Evolutionary conservation across 2,888 invertebrate genomes (phyloP).

Genomic region (Capitulum mitella): DNA sequence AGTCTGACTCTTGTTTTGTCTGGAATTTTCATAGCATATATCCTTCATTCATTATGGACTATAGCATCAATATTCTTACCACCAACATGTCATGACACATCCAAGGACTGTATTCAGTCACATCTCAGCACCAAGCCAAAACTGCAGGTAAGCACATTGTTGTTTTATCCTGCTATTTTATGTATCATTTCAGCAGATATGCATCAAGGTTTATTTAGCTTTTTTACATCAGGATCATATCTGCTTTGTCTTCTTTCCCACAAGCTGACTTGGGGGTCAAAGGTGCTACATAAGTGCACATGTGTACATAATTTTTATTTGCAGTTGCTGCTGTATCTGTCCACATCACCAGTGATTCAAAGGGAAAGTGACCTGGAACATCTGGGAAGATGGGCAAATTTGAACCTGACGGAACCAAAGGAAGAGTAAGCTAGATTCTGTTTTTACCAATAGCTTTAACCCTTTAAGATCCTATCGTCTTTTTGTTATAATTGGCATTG

Average conservation of each 20-base stretch:
- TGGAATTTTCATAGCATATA: constrained; percentile 45
- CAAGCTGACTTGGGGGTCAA: no score
- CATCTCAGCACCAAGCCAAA: constrained; percentile 42
- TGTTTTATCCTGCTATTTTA: background rate
- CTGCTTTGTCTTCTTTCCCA: no score
- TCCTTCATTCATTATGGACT: constrained; percentile 46
- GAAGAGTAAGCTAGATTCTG: background rate
- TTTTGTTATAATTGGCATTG: no score
- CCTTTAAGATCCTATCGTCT: background rate
- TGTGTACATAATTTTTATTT: background rate
- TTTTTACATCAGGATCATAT: no score
- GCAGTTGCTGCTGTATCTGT: background rate
- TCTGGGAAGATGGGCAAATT: background rate
- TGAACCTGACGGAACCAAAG: background rate
- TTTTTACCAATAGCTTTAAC: no score
- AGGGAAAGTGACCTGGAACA: background rate
- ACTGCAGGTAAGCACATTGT: constrained; percentile 39
- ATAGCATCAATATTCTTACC: constrained; percentile 47
- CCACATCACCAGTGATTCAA: background rate
- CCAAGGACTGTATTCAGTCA: constrained; percentile 41
- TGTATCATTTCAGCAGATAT: background rate
- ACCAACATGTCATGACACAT: constrained; percentile 37
- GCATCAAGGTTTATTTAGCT: no score
- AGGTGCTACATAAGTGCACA: background rate
- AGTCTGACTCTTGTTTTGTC: constrained; percentile 42